Conservation (phyloP, 2,888 invertebrate genomes). For the Boloria euphrosyne region DNA sequence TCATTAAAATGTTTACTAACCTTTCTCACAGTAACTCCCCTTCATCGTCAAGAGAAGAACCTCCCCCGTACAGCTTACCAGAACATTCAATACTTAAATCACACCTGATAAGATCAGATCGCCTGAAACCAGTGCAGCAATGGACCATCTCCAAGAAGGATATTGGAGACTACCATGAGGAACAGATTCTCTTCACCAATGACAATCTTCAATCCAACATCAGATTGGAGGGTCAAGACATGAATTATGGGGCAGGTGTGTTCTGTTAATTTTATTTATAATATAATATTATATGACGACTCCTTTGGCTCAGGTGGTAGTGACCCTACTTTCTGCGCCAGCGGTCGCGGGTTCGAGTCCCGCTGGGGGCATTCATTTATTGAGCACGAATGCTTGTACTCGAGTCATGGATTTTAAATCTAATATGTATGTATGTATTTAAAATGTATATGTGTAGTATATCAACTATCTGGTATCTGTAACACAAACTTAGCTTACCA, state of each 20-base stretch:
- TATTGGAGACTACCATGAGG: slow-evolving; percentile 70
- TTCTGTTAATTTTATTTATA: background rate
- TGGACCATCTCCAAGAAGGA: slow-evolving; percentile 80
- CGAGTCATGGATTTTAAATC: too few relatives aligned
- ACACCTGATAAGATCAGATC: slow-evolving; percentile 63
- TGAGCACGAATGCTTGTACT: too few relatives aligned
- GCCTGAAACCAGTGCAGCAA: slow-evolving; percentile 64
- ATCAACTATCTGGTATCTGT: too few relatives aligned
- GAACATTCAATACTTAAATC: slow-evolving; percentile 77
- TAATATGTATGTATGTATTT: too few relatives aligned
- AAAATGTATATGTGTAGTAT: too few relatives aligned
- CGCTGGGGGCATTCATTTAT: too few relatives aligned
- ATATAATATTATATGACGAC: too few relatives aligned
- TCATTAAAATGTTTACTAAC: too few relatives aligned
- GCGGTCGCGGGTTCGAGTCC: too few relatives aligned
- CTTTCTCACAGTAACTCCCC: slow-evolving; percentile 55
- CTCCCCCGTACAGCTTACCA: slow-evolving; percentile 67
- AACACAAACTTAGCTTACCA: too few relatives aligned
- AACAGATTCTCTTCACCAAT: slow-evolving; percentile 76
- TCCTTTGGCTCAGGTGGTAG: too few relatives aligned
- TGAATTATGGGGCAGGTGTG: slow-evolving; percentile 73
- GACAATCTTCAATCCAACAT: slow-evolving; percentile 64
- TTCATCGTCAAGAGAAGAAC: slow-evolving; percentile 61
- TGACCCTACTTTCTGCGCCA: too few relatives aligned
- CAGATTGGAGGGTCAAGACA: slow-evolving; percentile 61